Percentiles rank a stretch among this genome's conserved stretches.
These are phyloP conservation scores for Sipunculus nudus DNA, from an alignment of 2,888 invertebrate genomes.

Conservation along the genomic window DNA sequence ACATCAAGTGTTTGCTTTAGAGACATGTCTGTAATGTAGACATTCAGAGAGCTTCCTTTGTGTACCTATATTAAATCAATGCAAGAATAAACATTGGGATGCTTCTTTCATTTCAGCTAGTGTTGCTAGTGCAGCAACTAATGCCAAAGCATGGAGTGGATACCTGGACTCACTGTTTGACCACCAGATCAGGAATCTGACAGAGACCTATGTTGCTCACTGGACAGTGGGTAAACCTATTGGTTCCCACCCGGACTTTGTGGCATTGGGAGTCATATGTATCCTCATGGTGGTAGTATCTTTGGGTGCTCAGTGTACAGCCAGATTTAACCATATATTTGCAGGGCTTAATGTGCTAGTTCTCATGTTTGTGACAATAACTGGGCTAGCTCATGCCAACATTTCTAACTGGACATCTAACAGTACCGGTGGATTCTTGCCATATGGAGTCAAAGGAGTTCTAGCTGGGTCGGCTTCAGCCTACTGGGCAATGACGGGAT, in stretches of 20 bases:
- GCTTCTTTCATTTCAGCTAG: constrained; percentile 70
- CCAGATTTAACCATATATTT: constrained; percentile 65
- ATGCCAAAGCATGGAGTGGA: constrained; percentile 70
- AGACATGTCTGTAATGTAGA: no score
- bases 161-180: constrained; percentile 66
- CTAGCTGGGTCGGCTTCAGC: constrained; percentile 64
- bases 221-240: no score
- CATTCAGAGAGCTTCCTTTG: no score
- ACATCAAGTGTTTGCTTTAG: no score
- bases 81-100: no score
- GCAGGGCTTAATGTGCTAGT: constrained; percentile 64
- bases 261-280: constrained; percentile 62
- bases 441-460: constrained; percentile 65
- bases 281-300: constrained; percentile 68
- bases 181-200: constrained; percentile 64
- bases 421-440: constrained; percentile 64
- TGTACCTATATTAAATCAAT: no score
- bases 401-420: constrained; percentile 79
- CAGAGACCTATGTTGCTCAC: constrained; percentile 15
- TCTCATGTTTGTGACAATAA: constrained; percentile 65
- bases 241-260: constrained; percentile 68
- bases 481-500: constrained; percentile 67
- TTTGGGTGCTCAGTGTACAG: constrained; percentile 64
- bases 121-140: constrained; percentile 69
- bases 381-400: constrained; percentile 88